A percentile compares a stretch with the other conserved stretches of the same genome.
Conservation (phyloP, 2,797 vertebrate species). For the Xiphophorus birchmanni region DNA sequence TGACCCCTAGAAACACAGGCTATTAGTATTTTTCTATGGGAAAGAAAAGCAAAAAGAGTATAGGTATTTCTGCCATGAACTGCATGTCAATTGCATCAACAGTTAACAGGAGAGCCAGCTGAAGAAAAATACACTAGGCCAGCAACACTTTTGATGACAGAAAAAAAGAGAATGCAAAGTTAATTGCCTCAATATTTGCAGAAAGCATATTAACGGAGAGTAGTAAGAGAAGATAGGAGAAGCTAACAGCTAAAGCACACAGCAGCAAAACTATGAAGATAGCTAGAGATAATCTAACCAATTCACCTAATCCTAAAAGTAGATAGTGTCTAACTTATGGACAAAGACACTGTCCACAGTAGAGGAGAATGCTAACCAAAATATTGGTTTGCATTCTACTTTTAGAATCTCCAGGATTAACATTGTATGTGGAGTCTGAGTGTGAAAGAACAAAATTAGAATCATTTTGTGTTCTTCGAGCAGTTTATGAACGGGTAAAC, state of each 20-base stretch:
- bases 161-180: neutral
- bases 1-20: neutral
- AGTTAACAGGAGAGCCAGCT: neutral
- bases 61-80: too few species aligned
- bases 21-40: neutral
- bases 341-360: too few species aligned
- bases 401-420: neutral
- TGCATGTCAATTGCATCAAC: too few species aligned
- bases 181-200: neutral
- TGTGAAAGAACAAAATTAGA: neutral
- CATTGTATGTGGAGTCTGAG: neutral
- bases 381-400: neutral
- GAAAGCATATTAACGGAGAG: neutral
- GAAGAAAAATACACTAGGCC: neutral
- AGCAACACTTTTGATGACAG: neutral
- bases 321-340: too few species aligned
- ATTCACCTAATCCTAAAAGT: too few species aligned
- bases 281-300: too few species aligned
- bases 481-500: neutral
- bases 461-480: neutral
- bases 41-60: neutral
- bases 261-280: too few species aligned
- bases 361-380: neutral
- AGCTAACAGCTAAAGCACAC: too few species aligned
- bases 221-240: neutral